A percentile compares a stretch with the other conserved stretches of the same genome.
These are phyloP conservation scores for Uloborus plumipes DNA, from an alignment of 2,888 invertebrate species.

Conservation along the genomic window DNA sequence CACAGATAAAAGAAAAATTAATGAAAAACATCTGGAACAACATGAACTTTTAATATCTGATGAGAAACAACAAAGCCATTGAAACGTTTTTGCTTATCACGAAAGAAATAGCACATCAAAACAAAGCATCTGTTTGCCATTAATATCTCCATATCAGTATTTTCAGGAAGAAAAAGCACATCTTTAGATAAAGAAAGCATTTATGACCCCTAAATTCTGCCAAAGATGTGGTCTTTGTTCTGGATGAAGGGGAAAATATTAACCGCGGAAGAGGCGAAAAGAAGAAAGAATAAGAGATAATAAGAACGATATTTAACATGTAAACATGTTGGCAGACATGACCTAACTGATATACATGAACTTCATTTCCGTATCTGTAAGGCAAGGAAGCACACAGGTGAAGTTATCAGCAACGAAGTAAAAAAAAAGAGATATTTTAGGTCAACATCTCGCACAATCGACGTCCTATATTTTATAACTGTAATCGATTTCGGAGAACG, in stretches of 20 bases:
- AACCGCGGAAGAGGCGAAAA: slow-evolving; percentile 1
- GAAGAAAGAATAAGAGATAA: slow-evolving; percentile 7
- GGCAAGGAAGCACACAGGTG: slow-evolving; percentile 3
- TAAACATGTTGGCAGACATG: slow-evolving; percentile 20
- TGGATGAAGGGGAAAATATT: background rate
- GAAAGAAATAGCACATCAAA: no score
- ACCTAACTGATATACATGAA: slow-evolving; percentile 33
- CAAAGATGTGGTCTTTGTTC: background rate
- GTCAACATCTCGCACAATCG: slow-evolving; percentile 46
- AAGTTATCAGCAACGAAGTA: background rate
- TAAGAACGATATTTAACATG: no score
- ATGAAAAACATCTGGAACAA: no score
- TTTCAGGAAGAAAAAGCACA: no score
- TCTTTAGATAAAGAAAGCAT: no score
- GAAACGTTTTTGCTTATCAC: no score
- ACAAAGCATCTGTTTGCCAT: no score
- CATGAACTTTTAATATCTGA: no score
- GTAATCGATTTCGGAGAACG: slow-evolving; percentile 34
- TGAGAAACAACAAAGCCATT: no score
- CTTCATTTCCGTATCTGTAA: slow-evolving; percentile 24
- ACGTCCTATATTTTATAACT: slow-evolving; percentile 45
- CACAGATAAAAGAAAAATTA: no score
- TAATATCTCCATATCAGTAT: no score
- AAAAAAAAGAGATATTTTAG: slow-evolving; percentile 33
- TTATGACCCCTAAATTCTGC: slow-evolving; percentile 3